phyloP scores from a whole-genome alignment of 2,888 invertebrate genomes.

The Meliscaeva auricollis region DNA sequence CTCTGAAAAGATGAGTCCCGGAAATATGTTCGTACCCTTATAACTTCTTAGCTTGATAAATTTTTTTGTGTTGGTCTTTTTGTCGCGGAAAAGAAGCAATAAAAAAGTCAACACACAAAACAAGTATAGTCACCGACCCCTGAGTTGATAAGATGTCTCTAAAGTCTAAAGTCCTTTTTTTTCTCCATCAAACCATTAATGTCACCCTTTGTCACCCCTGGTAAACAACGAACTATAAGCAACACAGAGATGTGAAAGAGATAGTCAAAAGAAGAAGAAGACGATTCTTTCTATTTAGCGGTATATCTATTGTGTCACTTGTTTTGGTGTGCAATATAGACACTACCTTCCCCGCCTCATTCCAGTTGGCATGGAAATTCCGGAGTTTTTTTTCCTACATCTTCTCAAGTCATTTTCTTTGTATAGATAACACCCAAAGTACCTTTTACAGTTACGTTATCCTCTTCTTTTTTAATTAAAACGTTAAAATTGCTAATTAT shows the following conservation, averaged over 20 bases:
- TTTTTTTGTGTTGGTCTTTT: constrained; percentile 27
- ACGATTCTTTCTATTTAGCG: constrained; percentile 38
- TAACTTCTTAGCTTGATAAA: constrained; percentile 20
- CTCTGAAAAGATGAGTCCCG: constrained; percentile 58
- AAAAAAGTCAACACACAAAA: constrained; percentile 74
- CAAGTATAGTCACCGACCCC: constrained; percentile 58
- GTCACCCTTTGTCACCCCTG: constrained; percentile 60
- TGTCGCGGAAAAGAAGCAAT: constrained; percentile 72
- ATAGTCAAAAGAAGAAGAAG: constrained; percentile 50
- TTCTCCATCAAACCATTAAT: constrained; percentile 41
- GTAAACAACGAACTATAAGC: constrained; percentile 13
- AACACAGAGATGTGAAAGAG: constrained; percentile 61
- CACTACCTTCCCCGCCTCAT: background rate
- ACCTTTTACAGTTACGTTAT: constrained; percentile 77
- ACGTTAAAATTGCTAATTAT: constrained; percentile 81
- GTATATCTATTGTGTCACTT: constrained; percentile 55
- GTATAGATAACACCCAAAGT: constrained; percentile 68
- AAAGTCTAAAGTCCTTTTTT: constrained; percentile 63
- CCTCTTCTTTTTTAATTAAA: constrained; percentile 79
- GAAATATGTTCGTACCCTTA: constrained; percentile 67
- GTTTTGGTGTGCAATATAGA: constrained; percentile 8
- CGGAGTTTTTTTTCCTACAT: constrained; percentile 13
- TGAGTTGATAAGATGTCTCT: constrained; percentile 69
- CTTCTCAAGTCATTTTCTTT: constrained; percentile 59
- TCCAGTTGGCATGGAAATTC: constrained; percentile 73